Evolutionary conservation across 2,888 invertebrate genomes (phyloP).

Genomic region (Drosophila prolongata): DNA sequence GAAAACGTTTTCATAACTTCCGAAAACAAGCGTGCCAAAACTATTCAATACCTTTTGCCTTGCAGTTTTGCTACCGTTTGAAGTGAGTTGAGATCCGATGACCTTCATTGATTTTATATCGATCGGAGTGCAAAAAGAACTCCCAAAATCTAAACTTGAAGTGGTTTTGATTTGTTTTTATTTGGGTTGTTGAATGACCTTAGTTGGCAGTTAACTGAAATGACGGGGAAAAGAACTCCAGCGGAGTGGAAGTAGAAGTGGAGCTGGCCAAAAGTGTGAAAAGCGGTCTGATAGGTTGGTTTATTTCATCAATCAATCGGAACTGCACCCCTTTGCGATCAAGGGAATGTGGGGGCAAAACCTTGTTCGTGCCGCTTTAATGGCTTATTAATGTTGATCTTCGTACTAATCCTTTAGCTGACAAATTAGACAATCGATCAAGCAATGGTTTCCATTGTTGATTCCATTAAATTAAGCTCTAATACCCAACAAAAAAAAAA

Average conservation of each 20-base stretch:
- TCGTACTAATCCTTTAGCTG: constrained; percentile 57
- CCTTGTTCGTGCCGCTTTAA: constrained; percentile 62
- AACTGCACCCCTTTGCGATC: constrained; percentile 41
- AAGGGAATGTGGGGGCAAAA: constrained; percentile 31
- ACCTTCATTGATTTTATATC: constrained; percentile 29
- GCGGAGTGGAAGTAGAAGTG: constrained; percentile 31
- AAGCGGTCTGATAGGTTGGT: constrained; percentile 33
- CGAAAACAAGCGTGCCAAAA: constrained; percentile 29
- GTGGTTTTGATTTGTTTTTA: constrained; percentile 40
- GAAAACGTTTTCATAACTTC: constrained; percentile 9
- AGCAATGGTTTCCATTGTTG: constrained; percentile 54
- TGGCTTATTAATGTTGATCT: constrained; percentile 69
- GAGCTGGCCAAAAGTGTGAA: constrained; percentile 49
- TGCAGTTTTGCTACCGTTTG: constrained; percentile 57
- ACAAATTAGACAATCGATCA: constrained; percentile 73
- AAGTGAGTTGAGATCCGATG: constrained; percentile 47
- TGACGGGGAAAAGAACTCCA: constrained; percentile 23
- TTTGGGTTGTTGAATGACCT: constrained; percentile 53
- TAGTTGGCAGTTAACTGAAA: constrained; percentile 30
- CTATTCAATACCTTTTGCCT: constrained; percentile 6
- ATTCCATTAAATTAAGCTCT: constrained; percentile 51
- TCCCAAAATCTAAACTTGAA: constrained; percentile 35
- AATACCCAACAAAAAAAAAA: constrained; percentile 8
- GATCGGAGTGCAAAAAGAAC: constrained; percentile 47
- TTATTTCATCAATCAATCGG: constrained; percentile 48